Conservation (phyloP, 2,797 vertebrate genomes). For the Epinephelus malabaricus region DNA sequence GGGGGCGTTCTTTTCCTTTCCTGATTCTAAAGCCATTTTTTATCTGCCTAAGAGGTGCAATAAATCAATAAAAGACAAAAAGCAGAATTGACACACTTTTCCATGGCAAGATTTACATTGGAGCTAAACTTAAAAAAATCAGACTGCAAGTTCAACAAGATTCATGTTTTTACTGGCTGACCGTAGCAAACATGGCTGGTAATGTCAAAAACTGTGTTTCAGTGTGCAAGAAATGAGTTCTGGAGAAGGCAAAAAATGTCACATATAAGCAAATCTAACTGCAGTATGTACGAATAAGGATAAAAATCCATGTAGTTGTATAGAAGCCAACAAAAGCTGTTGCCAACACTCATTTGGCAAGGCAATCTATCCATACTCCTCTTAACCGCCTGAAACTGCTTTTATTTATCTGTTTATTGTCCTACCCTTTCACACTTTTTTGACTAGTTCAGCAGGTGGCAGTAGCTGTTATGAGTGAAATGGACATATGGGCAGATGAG, state of each 20-base stretch:
- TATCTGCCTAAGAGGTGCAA: conserved; percentile 62
- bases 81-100: conserved; percentile 65
- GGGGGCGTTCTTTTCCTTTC: conserved; percentile 60
- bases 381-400: background rate
- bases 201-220: conserved; percentile 28
- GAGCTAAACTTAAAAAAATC: conserved; percentile 52
- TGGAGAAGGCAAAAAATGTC: background rate
- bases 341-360: background rate
- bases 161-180: conserved; percentile 57
- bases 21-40: conserved; percentile 58
- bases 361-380: background rate
- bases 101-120: conserved; percentile 60
- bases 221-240: conserved; percentile 3
- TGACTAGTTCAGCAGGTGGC: background rate
- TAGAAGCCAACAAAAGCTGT: conserved; percentile 19
- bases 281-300: conserved; percentile 13
- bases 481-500: background rate
- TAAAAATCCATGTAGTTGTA: conserved; percentile 2
- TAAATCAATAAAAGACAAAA: conserved; percentile 72
- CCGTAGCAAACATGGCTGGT: conserved; percentile 37
- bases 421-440: background rate
- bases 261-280: background rate
- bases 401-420: background rate
- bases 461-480: background rate
- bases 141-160: conserved; percentile 16